Conservation (phyloP, 2,113 vertebrate species). For the Engystomops pustulosus region DNA sequence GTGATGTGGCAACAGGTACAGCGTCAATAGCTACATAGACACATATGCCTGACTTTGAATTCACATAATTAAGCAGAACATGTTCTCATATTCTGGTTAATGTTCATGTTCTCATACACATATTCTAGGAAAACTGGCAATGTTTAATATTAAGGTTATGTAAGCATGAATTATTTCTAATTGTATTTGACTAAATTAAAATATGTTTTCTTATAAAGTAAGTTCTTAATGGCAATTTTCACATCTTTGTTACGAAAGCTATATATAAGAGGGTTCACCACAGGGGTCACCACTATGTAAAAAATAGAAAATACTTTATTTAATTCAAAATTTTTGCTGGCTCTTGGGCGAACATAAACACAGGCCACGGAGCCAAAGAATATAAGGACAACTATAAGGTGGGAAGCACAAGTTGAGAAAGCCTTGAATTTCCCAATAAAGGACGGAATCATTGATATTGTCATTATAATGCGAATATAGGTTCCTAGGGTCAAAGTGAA, state of each 20-base stretch:
- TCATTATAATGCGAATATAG: slow-evolving; percentile 25
- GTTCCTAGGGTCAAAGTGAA: slow-evolving; percentile 31
- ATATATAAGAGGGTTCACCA: slow-evolving; percentile 40
- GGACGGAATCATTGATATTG: slow-evolving; percentile 14
- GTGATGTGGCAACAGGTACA: too few species aligned
- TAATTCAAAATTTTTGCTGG: not conserved
- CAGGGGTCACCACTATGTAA: slow-evolving; percentile 37
- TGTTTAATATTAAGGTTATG: not conserved
- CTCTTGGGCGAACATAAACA: slow-evolving; percentile 24
- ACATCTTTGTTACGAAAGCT: slow-evolving; percentile 41
- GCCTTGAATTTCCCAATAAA: slow-evolving; percentile 14
- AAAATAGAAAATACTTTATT: slow-evolving; percentile 27
- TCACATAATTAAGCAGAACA: too few species aligned
- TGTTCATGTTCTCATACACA: too few species aligned
- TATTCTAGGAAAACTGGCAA: too few species aligned
- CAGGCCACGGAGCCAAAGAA: slow-evolving; percentile 34
- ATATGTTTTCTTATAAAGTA: not conserved
- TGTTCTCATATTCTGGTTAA: too few species aligned
- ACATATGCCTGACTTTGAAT: too few species aligned
- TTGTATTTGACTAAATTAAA: not conserved
- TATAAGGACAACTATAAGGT: slow-evolving; percentile 34
- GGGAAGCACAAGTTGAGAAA: slow-evolving; percentile 46
- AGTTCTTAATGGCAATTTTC: slow-evolving; percentile 5
- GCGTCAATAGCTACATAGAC: too few species aligned
- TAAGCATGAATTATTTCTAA: not conserved